Conservation (phyloP, 2,888 invertebrate species). For the Villa cingulata region DNA sequence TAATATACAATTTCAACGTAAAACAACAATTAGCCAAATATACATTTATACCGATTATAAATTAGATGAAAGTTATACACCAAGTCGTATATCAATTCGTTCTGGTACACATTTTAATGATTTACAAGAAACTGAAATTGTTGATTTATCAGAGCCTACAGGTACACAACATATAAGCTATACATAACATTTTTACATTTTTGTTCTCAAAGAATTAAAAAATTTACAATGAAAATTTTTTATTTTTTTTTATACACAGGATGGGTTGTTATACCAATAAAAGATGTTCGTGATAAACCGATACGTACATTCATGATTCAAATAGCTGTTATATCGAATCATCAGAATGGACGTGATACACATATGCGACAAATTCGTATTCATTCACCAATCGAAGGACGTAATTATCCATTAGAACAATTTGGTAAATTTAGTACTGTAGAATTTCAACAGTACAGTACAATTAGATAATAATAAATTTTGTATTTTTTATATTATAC, state of each 20-base stretch:
- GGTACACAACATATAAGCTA: slow-evolving; percentile 34
- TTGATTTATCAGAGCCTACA: slow-evolving; percentile 84
- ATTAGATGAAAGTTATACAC: slow-evolving; percentile 97
- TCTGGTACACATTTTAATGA: slow-evolving; percentile 96
- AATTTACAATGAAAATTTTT: background rate
- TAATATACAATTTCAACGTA: slow-evolving; percentile 89
- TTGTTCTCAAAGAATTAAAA: background rate
- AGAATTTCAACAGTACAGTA: slow-evolving; percentile 68
- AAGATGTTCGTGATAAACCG: slow-evolving; percentile 73
- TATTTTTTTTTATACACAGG: slow-evolving; percentile 39
- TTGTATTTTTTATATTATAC: too few species aligned
- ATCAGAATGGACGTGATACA: slow-evolving; percentile 97
- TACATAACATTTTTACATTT: background rate
- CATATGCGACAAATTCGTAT: slow-evolving; percentile 96
- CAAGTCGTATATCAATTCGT: slow-evolving; percentile 82
- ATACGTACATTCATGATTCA: slow-evolving; percentile 94
- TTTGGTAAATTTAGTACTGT: slow-evolving; percentile 68
- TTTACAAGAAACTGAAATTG: slow-evolving; percentile 86
- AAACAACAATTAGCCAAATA: slow-evolving; percentile 89
- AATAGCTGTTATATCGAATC: slow-evolving; percentile 92
- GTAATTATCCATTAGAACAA: slow-evolving; percentile 45
- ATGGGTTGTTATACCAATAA: slow-evolving; percentile 89
- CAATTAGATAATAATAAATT: slow-evolving; percentile 48
- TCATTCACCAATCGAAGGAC: slow-evolving; percentile 63
- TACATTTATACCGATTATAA: slow-evolving; percentile 97